Evolutionary conservation across 92 coral and sea anemone genomes (phyloP).

Genomic region (Montipora capitata): DNA sequence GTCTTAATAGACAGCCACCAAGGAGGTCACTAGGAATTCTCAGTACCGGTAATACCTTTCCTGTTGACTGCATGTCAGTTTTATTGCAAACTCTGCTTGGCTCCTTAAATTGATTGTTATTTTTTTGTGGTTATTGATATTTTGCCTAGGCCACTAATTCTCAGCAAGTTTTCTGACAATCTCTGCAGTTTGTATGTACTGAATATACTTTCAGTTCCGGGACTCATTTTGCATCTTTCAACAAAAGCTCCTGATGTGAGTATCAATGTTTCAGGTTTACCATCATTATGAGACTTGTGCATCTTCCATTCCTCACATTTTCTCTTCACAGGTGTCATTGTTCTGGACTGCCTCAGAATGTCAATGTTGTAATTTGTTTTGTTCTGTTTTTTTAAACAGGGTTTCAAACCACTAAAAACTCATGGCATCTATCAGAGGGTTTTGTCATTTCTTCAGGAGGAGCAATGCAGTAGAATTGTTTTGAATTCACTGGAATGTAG

Average conservation of each 20-base stretch:
- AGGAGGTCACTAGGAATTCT: too few species aligned
- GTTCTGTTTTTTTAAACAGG: constrained; percentile 45
- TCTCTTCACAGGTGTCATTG: too few species aligned
- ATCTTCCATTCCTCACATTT: too few species aligned
- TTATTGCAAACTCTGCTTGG: too few species aligned
- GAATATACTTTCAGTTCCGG: constrained; percentile 95
- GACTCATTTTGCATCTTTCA: constrained; percentile 85
- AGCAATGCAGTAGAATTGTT: constrained; percentile 86
- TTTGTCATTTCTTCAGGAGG: constrained; percentile 81
- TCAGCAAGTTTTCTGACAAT: constrained; percentile 87
- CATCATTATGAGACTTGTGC: too few species aligned
- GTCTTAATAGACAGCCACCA: too few species aligned
- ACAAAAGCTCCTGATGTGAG: constrained; percentile 90
- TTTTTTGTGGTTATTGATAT: background rate
- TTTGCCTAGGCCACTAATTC: constrained; percentile 78
- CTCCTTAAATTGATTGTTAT: background rate
- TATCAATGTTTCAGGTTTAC: background rate
- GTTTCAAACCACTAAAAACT: constrained; percentile 78
- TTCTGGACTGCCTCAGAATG: background rate
- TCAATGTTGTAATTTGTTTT: background rate
- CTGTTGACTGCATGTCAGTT: too few species aligned
- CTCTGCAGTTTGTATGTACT: constrained; percentile 88
- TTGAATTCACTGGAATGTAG: constrained; percentile 90
- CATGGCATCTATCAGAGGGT: constrained; percentile 74
- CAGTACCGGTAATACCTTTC: too few species aligned